Evolutionary conservation across 1,140 invertebrate genomes (phyloP).

Genomic region (Euura saliciscinereae): DNA sequence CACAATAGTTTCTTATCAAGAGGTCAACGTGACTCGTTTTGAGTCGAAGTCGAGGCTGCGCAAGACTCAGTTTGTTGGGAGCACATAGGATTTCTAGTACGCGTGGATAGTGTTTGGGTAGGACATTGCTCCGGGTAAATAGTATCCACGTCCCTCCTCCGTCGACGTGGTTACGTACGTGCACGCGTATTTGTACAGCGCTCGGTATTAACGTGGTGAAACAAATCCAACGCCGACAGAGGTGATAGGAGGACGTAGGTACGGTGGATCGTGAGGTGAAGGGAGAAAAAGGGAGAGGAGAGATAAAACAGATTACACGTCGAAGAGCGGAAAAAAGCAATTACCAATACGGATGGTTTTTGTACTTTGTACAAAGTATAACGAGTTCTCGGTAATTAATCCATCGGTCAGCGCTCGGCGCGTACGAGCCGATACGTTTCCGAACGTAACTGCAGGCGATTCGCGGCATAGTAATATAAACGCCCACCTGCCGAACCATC

Average conservation of each 20-base stretch:
- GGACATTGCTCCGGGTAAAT: neutral
- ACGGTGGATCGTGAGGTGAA: neutral
- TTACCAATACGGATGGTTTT: neutral
- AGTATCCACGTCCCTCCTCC: neutral
- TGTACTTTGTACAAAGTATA: neutral
- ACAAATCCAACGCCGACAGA: neutral
- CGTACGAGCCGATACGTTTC: neutral
- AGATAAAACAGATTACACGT: neutral
- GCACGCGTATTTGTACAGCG: neutral
- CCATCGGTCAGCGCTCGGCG: neutral
- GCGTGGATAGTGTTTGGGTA: neutral
- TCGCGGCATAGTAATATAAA: neutral
- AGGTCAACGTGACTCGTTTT: neutral
- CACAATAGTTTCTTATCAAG: neutral
- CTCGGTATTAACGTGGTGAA: conserved; percentile 4
- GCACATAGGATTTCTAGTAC: neutral
- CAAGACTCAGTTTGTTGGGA: neutral
- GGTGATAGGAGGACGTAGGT: neutral
- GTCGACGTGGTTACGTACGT: neutral
- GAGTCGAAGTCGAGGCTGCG: neutral
- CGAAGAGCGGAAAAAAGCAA: conserved; percentile 5
- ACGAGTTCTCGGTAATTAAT: neutral
- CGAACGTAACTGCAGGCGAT: conserved; percentile 4
- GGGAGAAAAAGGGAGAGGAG: neutral
- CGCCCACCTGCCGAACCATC: conserved; percentile 3